These are phyloP conservation scores for Glandiceps talaboti DNA, from an alignment of 53 echinoderm and acorn worm species.

Conservation along the genomic window DNA sequence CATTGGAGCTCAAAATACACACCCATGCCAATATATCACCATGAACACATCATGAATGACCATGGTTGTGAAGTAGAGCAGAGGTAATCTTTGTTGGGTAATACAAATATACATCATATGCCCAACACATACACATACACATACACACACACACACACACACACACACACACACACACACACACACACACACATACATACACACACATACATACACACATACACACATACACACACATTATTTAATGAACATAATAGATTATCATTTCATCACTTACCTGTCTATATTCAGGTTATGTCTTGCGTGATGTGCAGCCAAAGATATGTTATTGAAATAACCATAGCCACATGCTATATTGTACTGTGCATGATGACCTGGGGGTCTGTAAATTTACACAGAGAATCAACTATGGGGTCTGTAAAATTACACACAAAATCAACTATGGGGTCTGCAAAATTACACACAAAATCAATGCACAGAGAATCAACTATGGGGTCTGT, in stretches of 20 bases:
- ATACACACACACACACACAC: not conserved
- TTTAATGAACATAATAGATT: not conserved
- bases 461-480: not conserved
- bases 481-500: too few species aligned
- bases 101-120: not conserved
- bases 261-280: conserved; percentile 28
- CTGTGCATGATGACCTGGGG: conserved; percentile 69
- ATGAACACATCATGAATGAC: too few species aligned
- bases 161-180: not conserved
- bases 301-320: conserved; percentile 62
- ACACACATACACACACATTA: not conserved
- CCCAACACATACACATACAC: not conserved
- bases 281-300: conserved; percentile 53
- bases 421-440: too few species aligned
- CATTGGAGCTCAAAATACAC: too few species aligned
- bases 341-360: conserved; percentile 40
- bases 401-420: too few species aligned
- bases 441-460: too few species aligned
- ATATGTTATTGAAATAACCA: conserved; percentile 53
- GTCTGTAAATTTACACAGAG: too few species aligned
- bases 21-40: too few species aligned
- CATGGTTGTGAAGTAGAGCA: too few species aligned
- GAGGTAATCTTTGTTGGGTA: not conserved
- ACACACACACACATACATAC: not conserved
- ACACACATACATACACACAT: not conserved